A percentile compares a stretch with the other conserved stretches of the same genome.
Evolutionary conservation across 2,113 vertebrate genomes (phyloP).

Genomic region (Paedocypris sp.): DNA sequence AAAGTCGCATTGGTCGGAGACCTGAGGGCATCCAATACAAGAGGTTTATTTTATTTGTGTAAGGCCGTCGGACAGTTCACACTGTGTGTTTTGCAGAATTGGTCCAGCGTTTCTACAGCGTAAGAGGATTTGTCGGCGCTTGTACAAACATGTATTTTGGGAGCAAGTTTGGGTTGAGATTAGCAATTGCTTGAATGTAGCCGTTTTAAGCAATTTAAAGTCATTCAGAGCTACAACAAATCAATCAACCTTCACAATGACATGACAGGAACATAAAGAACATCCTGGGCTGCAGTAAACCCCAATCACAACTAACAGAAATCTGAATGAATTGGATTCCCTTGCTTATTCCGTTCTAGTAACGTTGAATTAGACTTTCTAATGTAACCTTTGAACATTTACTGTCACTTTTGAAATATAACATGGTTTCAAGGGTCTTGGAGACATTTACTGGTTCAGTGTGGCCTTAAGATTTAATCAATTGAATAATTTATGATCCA

Average conservation of each 20-base stretch:
- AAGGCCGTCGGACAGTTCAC: background rate
- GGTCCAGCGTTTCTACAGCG: background rate
- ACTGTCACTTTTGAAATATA: slow-evolving; percentile 29
- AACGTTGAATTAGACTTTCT: slow-evolving; percentile 40
- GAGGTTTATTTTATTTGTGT: background rate
- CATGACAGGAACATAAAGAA: background rate
- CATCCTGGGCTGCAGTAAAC: no score
- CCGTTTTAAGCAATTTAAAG: no score
- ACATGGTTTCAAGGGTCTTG: background rate
- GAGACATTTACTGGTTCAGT: slow-evolving; percentile 15
- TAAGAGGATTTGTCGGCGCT: slow-evolving; percentile 10
- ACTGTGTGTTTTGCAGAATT: background rate
- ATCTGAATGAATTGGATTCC: no score
- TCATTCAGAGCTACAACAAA: no score
- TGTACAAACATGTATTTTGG: background rate
- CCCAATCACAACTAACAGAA: no score
- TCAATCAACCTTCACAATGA: no score
- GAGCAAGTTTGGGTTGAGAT: background rate
- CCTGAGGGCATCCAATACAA: slow-evolving; percentile 53
- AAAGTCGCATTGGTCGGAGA: slow-evolving; percentile 86
- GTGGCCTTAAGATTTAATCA: slow-evolving; percentile 36
- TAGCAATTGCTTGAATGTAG: slow-evolving; percentile 3
- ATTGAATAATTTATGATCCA: slow-evolving; percentile 46
- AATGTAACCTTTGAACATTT: slow-evolving; percentile 50
- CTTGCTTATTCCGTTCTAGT: slow-evolving; percentile 30